These are phyloP conservation scores for Gavia stellata DNA, from an alignment of 2,113 vertebrate species.

Conservation along the genomic window DNA sequence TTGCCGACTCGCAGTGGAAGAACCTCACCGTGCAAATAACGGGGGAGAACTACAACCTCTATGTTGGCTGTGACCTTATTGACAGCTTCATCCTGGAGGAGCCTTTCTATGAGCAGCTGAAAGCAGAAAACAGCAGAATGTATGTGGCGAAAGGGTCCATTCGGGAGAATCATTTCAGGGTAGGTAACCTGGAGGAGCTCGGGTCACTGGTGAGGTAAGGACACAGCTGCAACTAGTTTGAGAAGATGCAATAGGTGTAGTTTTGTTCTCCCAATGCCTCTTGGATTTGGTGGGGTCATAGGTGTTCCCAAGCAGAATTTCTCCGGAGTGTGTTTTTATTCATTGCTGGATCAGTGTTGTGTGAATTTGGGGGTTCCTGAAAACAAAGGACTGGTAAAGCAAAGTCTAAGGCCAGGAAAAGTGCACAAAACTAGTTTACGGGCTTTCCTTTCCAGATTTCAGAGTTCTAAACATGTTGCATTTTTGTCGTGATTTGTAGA, in stretches of 20 bases:
- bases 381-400: neutral
- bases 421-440: neutral
- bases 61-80: constrained; percentile 88
- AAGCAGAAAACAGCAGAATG: constrained; percentile 81
- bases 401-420: neutral
- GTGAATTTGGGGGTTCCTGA: neutral
- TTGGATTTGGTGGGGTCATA: neutral
- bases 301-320: neutral
- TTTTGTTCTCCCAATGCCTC: neutral
- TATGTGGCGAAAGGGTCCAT: constrained; percentile 86
- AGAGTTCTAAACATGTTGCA: neutral
- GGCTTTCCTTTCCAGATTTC: neutral
- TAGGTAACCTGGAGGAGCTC: constrained; percentile 56
- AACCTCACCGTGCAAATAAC: constrained; percentile 90
- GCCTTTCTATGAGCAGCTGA: constrained; percentile 90
- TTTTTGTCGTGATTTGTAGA: neutral
- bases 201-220: neutral
- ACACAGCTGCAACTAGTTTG: neutral
- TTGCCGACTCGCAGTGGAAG: constrained; percentile 94
- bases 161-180: constrained; percentile 92
- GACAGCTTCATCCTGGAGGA: constrained; percentile 92
- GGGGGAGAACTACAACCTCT: constrained; percentile 87
- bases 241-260: neutral
- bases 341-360: neutral
- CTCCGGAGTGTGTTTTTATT: neutral